These are phyloP conservation scores for Chromobotia macracanthus DNA, from an alignment of 2,797 vertebrate genomes.

Conservation along the genomic window DNA sequence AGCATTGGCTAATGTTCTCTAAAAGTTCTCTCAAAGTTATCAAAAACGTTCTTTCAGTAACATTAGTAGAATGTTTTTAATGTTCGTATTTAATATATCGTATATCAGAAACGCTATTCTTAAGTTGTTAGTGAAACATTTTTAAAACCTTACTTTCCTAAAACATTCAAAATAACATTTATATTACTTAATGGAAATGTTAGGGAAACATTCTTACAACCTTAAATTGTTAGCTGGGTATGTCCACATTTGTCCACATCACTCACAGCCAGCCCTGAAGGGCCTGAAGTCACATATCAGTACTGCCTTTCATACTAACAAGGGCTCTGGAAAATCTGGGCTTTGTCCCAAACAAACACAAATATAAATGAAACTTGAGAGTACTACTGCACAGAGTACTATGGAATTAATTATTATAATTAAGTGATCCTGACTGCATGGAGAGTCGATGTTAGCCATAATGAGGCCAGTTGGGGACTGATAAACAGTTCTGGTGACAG, in stretches of 20 bases:
- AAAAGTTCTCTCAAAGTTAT: no score
- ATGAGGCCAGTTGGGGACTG: conserved; percentile 43
- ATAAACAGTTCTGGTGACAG: conserved; percentile 37
- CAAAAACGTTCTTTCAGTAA: no score
- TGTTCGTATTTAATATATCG: no score
- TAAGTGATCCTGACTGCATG: conserved; percentile 30
- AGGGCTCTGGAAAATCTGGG: conserved; percentile 38
- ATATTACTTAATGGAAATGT: no score
- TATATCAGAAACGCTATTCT: no score
- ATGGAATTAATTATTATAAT: conserved; percentile 46
- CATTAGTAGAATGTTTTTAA: no score
- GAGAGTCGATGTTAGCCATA: conserved; percentile 32
- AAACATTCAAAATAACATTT: no score
- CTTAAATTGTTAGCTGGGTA: neutral
- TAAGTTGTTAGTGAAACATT: no score
- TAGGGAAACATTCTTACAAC: no score
- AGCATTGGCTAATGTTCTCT: no score
- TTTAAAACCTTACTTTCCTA: no score
- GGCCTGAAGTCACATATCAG: conserved; percentile 53
- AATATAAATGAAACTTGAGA: conserved; percentile 38
- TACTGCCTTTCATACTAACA: conserved; percentile 46
- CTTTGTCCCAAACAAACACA: conserved; percentile 43
- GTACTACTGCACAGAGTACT: conserved; percentile 7
- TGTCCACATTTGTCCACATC: conserved; percentile 58
- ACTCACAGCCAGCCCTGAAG: conserved; percentile 43